phyloP scores from a whole-genome alignment of 1,140 invertebrate species.

The Charaxes varanes region DNA sequence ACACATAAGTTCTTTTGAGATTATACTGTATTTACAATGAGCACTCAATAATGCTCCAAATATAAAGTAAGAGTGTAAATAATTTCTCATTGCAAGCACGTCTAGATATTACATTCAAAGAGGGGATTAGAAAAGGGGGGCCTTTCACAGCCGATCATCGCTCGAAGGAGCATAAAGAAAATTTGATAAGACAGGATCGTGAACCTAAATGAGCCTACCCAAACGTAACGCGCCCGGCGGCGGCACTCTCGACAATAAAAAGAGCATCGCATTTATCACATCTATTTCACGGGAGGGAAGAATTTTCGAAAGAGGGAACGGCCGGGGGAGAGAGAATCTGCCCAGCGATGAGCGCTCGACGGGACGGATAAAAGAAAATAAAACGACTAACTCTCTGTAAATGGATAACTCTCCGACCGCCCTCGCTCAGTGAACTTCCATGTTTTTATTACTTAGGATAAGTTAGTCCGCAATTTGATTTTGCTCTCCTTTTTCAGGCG shows the following conservation, averaged over 20 bases:
- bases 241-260: constrained; percentile 66
- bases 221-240: constrained; percentile 52
- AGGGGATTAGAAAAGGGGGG: neutral
- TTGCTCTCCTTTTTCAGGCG: constrained; percentile 22
- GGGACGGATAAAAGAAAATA: constrained; percentile 65
- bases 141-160: neutral
- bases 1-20: no score
- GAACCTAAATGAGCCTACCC: constrained; percentile 29
- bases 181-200: constrained; percentile 53
- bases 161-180: constrained; percentile 37
- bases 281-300: constrained; percentile 68
- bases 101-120: constrained; percentile 2
- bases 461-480: constrained; percentile 35
- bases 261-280: constrained; percentile 71
- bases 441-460: constrained; percentile 34
- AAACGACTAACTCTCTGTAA: constrained; percentile 67
- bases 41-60: no score
- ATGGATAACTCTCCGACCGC: constrained; percentile 63
- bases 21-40: no score
- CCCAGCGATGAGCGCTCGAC: constrained; percentile 51
- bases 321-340: constrained; percentile 40
- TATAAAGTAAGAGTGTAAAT: constrained; percentile 12
- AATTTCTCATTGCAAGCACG: neutral
- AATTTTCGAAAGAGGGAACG: constrained; percentile 50
- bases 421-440: constrained; percentile 55